These are phyloP conservation scores for Melanotaenia parkinsoni DNA, from an alignment of 2,797 vertebrate genomes.

Conservation along the genomic window DNA sequence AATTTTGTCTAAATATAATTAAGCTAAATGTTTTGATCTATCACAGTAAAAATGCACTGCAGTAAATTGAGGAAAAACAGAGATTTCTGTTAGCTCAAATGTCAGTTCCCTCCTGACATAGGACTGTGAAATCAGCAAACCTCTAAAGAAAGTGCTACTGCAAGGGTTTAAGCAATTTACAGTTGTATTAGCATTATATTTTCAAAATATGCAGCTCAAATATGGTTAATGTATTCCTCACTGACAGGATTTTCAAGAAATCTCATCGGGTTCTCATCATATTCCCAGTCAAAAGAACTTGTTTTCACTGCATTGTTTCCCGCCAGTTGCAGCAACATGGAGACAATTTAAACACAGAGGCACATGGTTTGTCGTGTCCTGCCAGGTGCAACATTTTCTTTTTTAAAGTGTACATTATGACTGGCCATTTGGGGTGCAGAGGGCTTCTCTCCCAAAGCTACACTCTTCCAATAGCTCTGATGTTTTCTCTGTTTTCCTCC, in stretches of 20 bases:
- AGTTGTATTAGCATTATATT: slow-evolving; percentile 2
- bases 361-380: slow-evolving; percentile 58
- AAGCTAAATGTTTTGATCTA: neutral
- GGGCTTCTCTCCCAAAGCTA: slow-evolving; percentile 74
- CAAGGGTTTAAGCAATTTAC: neutral
- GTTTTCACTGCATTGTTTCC: slow-evolving; percentile 28
- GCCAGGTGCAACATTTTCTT: slow-evolving; percentile 62
- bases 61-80: neutral
- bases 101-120: neutral
- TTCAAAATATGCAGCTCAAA: slow-evolving; percentile 2
- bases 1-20: neutral
- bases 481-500: slow-evolving; percentile 69
- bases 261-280: slow-evolving; percentile 7
- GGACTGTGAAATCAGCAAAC: neutral
- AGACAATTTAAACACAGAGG: slow-evolving; percentile 57
- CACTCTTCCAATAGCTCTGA: slow-evolving; percentile 59
- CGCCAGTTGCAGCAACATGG: slow-evolving; percentile 49
- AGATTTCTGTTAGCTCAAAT: neutral
- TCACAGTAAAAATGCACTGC: neutral
- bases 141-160: neutral
- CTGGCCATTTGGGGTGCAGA: slow-evolving; percentile 66
- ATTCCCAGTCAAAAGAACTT: slow-evolving; percentile 27
- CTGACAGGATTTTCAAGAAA: slow-evolving; percentile 27
- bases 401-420: slow-evolving; percentile 74
- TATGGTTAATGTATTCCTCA: slow-evolving; percentile 12